Base-by-base conservation (phyloP, 92 coral and sea anemone genomes). In the Paragorgia papillata region DNA sequence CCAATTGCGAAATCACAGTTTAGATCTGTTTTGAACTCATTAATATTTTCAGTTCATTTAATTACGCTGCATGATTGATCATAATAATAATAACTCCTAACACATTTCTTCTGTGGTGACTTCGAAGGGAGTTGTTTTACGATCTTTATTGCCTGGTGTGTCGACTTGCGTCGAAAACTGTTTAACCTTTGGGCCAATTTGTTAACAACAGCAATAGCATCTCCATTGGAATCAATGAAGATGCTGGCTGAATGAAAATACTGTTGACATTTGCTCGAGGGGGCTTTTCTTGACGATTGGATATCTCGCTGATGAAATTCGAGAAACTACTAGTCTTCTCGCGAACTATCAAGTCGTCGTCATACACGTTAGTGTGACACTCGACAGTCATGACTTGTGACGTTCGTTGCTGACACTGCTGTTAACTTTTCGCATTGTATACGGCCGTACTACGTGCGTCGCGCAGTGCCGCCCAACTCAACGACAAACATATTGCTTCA, bases 211-310 rank as follows among this genome's bases (percentile, higher is more conserved):
- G n/a, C n/a, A n/a, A n/a, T n/a, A n/a, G n/a, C n/a, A n/a, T n/a
- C n/a, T n/a, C n/a, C n/a, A n/a, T n/a, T n/a, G n/a, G n/a, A n/a
- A n/a, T n/a, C n/a, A n/a, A n/a, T n/a, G n/a, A n/a, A n/a, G 79
- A 76, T 62, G 82, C 84, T 50, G 82, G 26, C 66, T 46, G 53
- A 46, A 46, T 46, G 15, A 46, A 46, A 46, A n/a, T 46, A 46
- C 15, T 46, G 53, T 55, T 71, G 78, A 71, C 64, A 44, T 33
- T n/a, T 55, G 78, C 78, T 71, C 20, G 10, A 71, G 64, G 78
- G 46, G 49, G 37, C 59, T n/a, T n/a, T n/a, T n/a, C n/a, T 46
- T 46, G n/a, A 56, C 31, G 17, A 56, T 56, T 15, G 33, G 15
- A 56, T 63, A 21, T 56, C 29, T 0, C 20, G 20, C 22, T 69